Evolutionary conservation across 2,888 invertebrate genomes (phyloP), one percentile per base, ranked within the genome.

Genomic region (Melanostoma mellinum): DNA sequence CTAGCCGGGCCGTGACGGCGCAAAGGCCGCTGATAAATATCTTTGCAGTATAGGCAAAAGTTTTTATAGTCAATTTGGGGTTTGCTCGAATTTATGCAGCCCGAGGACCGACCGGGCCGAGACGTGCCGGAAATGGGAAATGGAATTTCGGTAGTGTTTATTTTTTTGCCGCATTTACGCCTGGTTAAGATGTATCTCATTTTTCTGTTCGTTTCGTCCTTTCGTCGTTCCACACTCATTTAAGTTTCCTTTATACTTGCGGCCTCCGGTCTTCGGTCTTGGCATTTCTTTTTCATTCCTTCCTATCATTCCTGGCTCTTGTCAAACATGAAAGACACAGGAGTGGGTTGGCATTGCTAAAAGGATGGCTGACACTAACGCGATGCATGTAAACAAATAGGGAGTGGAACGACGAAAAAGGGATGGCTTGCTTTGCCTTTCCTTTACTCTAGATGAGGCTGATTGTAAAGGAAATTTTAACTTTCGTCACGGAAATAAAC

Each of bases 41-140:
- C 89, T 89, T 87, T 89, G 90, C 90, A 88, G 87, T 88, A 89
- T 89, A 89, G 88, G 88, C 89, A 90, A 89, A 20, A 88, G 89
- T 88, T 89, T 89, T 88, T 87, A 89, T 89, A 87, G 88, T 87
- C 88, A 88, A 88, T 88, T 90, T 88, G 88, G 87, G 88, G 81
- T 87, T 89, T 87, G 86, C 87, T 86, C 52, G 75, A 85, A 85
- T 85, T 80, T 85, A 79, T 85, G 75, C 85, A 72, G 65, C 68
- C 84, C n/a, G 61, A 38, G 72, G 67, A 44, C 20, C 20, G 20
- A 63, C 63, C 3, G 36, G 72, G 60, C 44, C 38, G 48, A 55
- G 60, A 38, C 38, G n/a, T n/a, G 42, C 8, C 20, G 56, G 50
- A 67, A 72, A 50, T 48, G 63, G 68, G 36, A 79, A 71, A 84